A percentile compares a stretch with the other conserved stretches of the same genome.
Conservation (phyloP, 1,140 invertebrate genomes). For the Drosophila sp. region DNA sequence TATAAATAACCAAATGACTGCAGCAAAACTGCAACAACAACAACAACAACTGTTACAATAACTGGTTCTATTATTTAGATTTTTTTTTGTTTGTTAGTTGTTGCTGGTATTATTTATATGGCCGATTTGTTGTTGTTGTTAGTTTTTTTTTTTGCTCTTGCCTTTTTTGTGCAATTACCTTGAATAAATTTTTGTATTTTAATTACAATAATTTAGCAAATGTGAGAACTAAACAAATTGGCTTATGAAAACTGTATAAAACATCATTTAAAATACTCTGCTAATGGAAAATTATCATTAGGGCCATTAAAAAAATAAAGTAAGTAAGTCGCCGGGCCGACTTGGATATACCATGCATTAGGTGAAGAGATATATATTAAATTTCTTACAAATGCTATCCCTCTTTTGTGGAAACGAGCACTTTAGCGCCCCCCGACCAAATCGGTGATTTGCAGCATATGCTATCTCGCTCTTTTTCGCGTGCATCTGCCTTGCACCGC, state of each 20-base stretch:
- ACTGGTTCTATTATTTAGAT: constrained; percentile 72
- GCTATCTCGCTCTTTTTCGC: too few relatives aligned
- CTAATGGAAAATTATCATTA: neutral
- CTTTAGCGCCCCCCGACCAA: too few relatives aligned
- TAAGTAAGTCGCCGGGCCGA: too few relatives aligned
- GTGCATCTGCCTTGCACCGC: too few relatives aligned
- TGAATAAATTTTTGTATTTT: constrained; percentile 53
- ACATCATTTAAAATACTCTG: constrained; percentile 9
- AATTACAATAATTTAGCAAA: constrained; percentile 62
- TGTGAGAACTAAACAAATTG: constrained; percentile 40
- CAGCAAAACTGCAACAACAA: constrained; percentile 35
- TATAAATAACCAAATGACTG: constrained; percentile 73
- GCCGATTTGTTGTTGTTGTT: constrained; percentile 31
- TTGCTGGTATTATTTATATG: constrained; percentile 53
- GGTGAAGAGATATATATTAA: too few relatives aligned
- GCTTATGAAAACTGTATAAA: neutral
- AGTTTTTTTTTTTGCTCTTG: constrained; percentile 36
- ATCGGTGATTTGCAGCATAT: too few relatives aligned
- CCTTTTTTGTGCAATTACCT: constrained; percentile 60
- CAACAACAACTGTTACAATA: constrained; percentile 64
- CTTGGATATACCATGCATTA: too few relatives aligned
- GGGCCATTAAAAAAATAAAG: neutral
- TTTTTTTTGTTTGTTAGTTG: constrained; percentile 33
- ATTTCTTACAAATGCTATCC: too few relatives aligned
- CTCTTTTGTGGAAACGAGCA: too few relatives aligned